Base-by-base conservation (phyloP, 1,140 invertebrate species). In the Idris sp. region DNA sequence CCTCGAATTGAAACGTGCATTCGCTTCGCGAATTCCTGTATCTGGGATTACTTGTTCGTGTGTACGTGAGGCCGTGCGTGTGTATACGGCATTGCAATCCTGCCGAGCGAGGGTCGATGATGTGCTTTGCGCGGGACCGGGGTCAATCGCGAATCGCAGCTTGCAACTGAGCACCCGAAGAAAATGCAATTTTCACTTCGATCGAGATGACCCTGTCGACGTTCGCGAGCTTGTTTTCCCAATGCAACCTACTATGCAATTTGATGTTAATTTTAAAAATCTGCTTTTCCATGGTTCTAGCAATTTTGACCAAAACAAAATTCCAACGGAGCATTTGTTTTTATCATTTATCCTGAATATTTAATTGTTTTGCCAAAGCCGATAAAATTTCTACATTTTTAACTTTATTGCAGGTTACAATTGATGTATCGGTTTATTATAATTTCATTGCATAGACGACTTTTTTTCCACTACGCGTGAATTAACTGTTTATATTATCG, bases 171-270 rank as follows among this genome's bases (percentile, higher is more conserved):
- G 28, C 53, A 13, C 7, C 62, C 54, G 71, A 74, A 68, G 72
- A 74, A 74, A 74, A 74, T 74, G 62, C 62, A 68, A 74, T 62
- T 67, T 61, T 65, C 61, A 36, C 71, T 61, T 74, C 67, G 49
- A 72, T 72, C 56, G 49, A 8, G 41, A 62, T 49, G 67, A 56
- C 48, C 33, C 22, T 30, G 56, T 71, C 54, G 28, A 7, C 41
- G 31, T 40, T 54, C 61, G 49, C 41, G 49, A 10, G 40, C 49
- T 65, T 38, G 28, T 56, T 65, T 44, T 14, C 35, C 25, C 15
- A n/a, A n/a, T n/a, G n/a, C 30, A 5, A 59, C n/a, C n/a, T n/a
- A n/a, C n/a, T n/a, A 65, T 28, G 18, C 14, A 38, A 51, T 62
- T 40, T 30, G 11, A 61, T 35, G 56, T 28, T 48, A 71, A 61